Evolutionary conservation across 1,140 invertebrate genomes (phyloP).

Genomic region (Limonius californicus): DNA sequence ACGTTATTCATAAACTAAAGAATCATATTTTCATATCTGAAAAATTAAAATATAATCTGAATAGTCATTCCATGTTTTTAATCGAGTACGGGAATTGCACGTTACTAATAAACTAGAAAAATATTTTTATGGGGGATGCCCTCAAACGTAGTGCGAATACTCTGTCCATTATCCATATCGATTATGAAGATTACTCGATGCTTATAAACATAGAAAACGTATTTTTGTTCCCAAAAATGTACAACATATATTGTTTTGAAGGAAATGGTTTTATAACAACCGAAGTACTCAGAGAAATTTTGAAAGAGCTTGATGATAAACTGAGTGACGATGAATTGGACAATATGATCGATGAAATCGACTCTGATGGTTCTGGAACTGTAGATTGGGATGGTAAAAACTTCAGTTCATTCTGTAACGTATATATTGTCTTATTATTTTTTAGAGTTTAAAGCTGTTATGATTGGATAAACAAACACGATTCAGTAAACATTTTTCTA

Average conservation of each 20-base stretch:
- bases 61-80: no score
- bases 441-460: conserved; percentile 77
- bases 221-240: not conserved
- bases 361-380: conserved; percentile 77
- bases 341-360: conserved; percentile 75
- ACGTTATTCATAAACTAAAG: no score
- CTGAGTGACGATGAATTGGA: conserved; percentile 65
- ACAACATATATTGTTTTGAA: no score
- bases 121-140: not conserved
- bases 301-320: conserved; percentile 70
- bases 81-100: no score
- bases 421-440: conserved; percentile 29
- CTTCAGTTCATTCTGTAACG: not conserved
- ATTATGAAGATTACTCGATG: conserved; percentile 1
- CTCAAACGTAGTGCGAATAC: not conserved
- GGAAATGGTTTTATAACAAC: conserved; percentile 74
- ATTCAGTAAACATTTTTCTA: no score
- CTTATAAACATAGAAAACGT: not conserved
- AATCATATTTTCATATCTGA: no score
- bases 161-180: not conserved
- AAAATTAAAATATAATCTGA: no score
- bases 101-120: no score
- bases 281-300: conserved; percentile 66
- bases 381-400: conserved; percentile 67
- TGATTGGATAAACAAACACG: conserved; percentile 65